A percentile compares a stretch with the other conserved stretches of the same genome.
Evolutionary conservation across 2,888 invertebrate species (phyloP).

Genomic region (Formica aserva): DNA sequence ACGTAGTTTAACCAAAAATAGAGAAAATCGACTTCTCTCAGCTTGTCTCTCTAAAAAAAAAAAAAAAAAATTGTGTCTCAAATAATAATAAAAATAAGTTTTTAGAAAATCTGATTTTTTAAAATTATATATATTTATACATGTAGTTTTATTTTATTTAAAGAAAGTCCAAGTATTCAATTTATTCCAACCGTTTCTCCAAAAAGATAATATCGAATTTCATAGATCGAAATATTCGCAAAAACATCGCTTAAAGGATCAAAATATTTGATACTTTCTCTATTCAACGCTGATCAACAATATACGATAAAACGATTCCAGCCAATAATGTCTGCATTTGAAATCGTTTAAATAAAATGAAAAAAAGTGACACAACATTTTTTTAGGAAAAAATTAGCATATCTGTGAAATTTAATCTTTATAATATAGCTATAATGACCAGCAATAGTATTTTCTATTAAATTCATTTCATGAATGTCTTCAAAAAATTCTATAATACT

Average conservation of each 20-base stretch:
- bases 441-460: not conserved
- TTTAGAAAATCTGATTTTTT: not conserved
- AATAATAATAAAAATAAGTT: slow-evolving; percentile 8
- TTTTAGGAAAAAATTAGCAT: not conserved
- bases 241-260: not conserved
- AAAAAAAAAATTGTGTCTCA: not conserved
- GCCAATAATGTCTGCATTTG: not conserved
- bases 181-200: not conserved
- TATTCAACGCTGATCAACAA: not conserved
- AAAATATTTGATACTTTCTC: not conserved
- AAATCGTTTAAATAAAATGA: not conserved
- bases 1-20: not conserved
- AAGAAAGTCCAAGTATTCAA: not conserved
- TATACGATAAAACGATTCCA: not conserved
- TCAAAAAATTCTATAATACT: not conserved
- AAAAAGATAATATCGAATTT: not conserved
- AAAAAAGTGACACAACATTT: not conserved
- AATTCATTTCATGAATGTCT: not conserved
- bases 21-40: not conserved
- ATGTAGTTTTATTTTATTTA: slow-evolving; percentile 22
- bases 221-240: slow-evolving; percentile 3
- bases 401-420: not conserved
- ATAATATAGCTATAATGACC: not conserved
- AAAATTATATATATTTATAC: not conserved
- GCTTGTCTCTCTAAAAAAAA: not conserved